Conservation (phyloP, 1,140 invertebrate species). For the Tribolium castaneum region DNA sequence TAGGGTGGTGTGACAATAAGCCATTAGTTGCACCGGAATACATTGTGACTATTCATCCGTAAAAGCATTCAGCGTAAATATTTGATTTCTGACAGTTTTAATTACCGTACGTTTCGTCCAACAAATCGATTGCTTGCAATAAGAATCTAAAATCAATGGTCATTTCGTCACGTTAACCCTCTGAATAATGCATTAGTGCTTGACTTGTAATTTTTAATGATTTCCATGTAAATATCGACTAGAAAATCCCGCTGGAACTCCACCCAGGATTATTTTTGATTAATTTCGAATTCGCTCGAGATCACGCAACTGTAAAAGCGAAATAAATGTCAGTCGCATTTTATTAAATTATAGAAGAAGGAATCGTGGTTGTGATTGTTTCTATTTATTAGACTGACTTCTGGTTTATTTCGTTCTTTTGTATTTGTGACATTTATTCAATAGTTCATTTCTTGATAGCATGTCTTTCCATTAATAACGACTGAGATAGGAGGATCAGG, state of each 20-base stretch:
- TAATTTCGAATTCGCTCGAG: slow-evolving; percentile 46
- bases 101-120: neutral
- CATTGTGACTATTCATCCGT: too few relatives aligned
- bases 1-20: neutral
- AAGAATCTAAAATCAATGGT: neutral
- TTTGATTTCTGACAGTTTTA: neutral
- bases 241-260: slow-evolving; percentile 45
- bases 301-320: slow-evolving; percentile 50
- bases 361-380: slow-evolving; percentile 33
- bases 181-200: neutral
- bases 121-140: neutral
- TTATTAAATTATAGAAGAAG: slow-evolving; percentile 50
- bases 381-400: slow-evolving; percentile 34
- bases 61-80: neutral
- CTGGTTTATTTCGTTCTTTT: slow-evolving; percentile 26
- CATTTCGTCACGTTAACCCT: neutral
- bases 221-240: slow-evolving; percentile 19
- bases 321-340: slow-evolving; percentile 52
- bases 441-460: slow-evolving; percentile 45
- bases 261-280: slow-evolving; percentile 52
- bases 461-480: slow-evolving; percentile 12
- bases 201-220: slow-evolving; percentile 4
- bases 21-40: neutral
- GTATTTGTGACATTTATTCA: slow-evolving; percentile 37
- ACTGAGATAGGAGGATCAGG: neutral